A percentile compares a stretch with the other conserved stretches of the same genome.
Evolutionary conservation across 2,113 vertebrate genomes (phyloP).

Genomic region (Gracilinanus agilis): DNA sequence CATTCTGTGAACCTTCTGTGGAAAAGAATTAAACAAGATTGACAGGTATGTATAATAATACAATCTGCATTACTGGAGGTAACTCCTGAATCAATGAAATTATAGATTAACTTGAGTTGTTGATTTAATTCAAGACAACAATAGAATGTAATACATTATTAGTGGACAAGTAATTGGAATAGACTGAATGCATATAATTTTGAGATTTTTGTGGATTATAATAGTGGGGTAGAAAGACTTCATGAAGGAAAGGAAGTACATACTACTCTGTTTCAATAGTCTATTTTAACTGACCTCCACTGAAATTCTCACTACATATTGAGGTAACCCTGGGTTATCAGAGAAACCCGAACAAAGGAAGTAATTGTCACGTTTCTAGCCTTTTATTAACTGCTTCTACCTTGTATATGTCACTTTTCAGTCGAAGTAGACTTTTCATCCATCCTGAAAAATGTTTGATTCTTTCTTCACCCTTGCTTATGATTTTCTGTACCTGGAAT

Average conservation of each 20-base stretch:
- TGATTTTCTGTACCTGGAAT: background rate
- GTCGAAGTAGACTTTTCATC: background rate
- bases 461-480: background rate
- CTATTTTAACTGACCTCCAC: background rate
- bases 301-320: background rate
- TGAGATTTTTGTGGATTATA: background rate
- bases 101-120: background rate
- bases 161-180: background rate
- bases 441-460: background rate
- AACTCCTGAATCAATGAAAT: background rate
- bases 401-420: background rate
- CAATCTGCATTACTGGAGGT: no score
- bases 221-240: background rate
- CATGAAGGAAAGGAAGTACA: background rate
- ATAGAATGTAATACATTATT: background rate
- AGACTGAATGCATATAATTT: background rate
- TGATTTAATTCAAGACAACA: background rate
- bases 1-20: background rate
- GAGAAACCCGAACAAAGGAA: background rate
- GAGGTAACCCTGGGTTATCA: background rate
- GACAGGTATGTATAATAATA: background rate
- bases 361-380: background rate
- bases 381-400: background rate
- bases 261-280: background rate
- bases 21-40: background rate